Percentiles rank a stretch among this genome's conserved stretches.
Conservation (phyloP, 2,888 invertebrate species). For the Habrosyne pyritoides region DNA sequence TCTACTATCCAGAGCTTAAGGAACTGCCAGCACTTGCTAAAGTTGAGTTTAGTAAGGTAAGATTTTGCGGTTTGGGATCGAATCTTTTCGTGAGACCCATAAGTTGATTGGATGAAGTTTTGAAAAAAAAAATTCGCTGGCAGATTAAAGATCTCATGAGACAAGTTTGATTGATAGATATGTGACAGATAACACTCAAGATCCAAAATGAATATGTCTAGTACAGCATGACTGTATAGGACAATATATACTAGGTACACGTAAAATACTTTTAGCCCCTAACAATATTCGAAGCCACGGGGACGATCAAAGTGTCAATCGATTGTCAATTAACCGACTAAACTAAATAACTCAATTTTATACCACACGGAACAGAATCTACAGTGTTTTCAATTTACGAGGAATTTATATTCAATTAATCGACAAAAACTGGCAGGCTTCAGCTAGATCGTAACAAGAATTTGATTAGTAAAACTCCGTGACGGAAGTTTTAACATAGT, state of each 20-base stretch:
- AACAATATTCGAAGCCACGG: background rate
- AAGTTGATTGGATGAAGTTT: too few species aligned
- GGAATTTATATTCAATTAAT: background rate
- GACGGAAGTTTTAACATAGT: constrained; percentile 1
- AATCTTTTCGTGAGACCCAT: too few species aligned
- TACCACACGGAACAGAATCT: background rate
- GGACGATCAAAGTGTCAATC: background rate
- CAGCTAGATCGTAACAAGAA: background rate
- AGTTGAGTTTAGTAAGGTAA: constrained; percentile 93
- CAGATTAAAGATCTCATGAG: too few species aligned
- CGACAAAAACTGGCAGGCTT: background rate
- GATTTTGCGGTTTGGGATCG: too few species aligned
- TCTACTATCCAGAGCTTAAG: constrained; percentile 93
- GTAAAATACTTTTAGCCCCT: constrained; percentile 4
- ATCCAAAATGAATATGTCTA: too few species aligned
- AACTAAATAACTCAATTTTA: background rate
- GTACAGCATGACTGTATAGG: too few species aligned
- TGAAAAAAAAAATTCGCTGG: too few species aligned
- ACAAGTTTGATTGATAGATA: too few species aligned
- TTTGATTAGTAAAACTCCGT: background rate
- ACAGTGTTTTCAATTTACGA: background rate
- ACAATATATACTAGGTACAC: too few species aligned
- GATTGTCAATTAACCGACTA: background rate
- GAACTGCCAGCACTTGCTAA: constrained; percentile 93
- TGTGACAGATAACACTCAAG: too few species aligned